Base-by-base conservation (phyloP, 2,888 invertebrate genomes). In the Priocnemis perturbator region DNA sequence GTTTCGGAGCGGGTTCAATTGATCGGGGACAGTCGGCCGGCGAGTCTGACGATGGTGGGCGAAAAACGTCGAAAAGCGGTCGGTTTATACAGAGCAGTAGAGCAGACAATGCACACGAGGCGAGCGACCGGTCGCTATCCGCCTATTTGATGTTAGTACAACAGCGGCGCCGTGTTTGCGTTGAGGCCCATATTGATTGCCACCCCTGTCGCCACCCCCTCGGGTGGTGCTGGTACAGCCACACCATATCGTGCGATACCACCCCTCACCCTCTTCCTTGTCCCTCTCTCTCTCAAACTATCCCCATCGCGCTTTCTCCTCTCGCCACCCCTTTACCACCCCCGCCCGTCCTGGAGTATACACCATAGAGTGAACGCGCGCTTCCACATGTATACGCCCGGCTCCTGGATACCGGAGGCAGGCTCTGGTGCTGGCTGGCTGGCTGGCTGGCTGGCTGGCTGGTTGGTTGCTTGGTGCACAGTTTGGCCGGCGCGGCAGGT, bases 111-210 rank as follows among this genome's bases (percentile, higher is more conserved):
- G 83, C 84, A 85, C 79, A 82, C 78, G 78, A 80, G 81, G 75
- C 78, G 82, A 80, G 81, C 85, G 83, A 82, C 81, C 82, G 85
- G 82, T 87, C 85, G 88, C 88, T 86, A 87, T 88, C 88, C 88
- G 88, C 88, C 89, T 89, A 89, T 89, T 89, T 88, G 88, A 89
- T 89, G 89, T 89, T 89, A 87, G 88, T 89, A 89, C 88, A 89
- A 88, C 87, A 87, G 86, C 84, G 85, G 87, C 83, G 83, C 85
- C 87, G 88, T 88, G 89, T 88, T 89, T 89, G 88, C 87, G 86
- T 87, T 88, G 87, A 88, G 88, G 88, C 88, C 88, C 88, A 89
- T 88, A 89, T 89, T 89, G 89, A 89, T 89, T 89, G 89, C 87
- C 87, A 85, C 85, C 87, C 87, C 86, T 88, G 86, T 88, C 85